A percentile compares a stretch with the other conserved stretches of the same genome.
Evolutionary conservation across 2,113 vertebrate species (phyloP).

Genomic region (Rynchops niger): DNA sequence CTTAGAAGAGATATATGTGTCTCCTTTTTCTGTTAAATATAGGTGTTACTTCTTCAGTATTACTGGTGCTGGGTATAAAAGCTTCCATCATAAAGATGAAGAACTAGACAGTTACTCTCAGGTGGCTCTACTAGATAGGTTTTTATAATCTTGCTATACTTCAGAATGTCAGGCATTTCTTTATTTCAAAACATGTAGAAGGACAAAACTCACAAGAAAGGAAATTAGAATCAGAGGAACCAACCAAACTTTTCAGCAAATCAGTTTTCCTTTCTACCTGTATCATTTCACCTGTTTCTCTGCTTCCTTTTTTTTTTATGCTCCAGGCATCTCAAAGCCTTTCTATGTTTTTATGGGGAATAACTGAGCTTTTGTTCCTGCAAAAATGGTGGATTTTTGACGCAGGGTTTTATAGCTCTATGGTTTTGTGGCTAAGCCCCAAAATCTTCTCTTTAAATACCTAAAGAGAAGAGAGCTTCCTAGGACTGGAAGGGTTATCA

Average conservation of each 20-base stretch:
- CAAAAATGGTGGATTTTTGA: slow-evolving; percentile 9
- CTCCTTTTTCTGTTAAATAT: not conserved
- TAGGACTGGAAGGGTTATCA: not conserved
- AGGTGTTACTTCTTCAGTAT: not conserved
- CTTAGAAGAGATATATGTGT: not conserved
- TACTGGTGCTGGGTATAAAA: not conserved
- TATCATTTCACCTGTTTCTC: not conserved
- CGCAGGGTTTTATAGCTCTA: slow-evolving; percentile 32
- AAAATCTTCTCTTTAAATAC: not conserved
- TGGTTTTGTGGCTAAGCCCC: slow-evolving; percentile 28
- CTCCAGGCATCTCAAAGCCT: not conserved
- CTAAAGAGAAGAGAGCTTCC: not conserved
- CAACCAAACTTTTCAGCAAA: not conserved
- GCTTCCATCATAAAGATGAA: not conserved
- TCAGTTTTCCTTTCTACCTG: not conserved
- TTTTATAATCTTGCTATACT: not conserved
- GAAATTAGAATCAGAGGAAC: not conserved
- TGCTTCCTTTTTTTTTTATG: not conserved
- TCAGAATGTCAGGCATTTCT: not conserved
- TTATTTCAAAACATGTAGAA: not conserved
- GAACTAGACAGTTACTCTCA: not conserved
- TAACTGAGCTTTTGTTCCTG: not conserved
- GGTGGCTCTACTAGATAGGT: not conserved
- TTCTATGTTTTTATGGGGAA: not conserved
- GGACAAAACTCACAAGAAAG: not conserved